Base-by-base conservation (phyloP, 2,113 vertebrate species). In the Panurus biarmicus region DNA sequence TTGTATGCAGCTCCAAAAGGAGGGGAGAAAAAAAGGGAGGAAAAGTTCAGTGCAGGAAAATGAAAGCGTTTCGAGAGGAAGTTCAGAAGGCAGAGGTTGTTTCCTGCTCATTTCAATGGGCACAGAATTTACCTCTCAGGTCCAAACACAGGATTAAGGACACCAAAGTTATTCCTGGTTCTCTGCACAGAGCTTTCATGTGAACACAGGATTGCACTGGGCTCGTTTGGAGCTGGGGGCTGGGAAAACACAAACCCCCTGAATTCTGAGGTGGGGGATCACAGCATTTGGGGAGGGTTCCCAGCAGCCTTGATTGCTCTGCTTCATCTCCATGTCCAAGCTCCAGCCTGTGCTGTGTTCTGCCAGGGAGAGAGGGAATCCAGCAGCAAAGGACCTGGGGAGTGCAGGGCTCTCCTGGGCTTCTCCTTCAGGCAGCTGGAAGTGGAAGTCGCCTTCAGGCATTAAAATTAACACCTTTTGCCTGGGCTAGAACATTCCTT, bases 381-480 rank as follows among this genome's bases (percentile, higher is more conserved):
- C 2, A 14, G 77, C 53, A 48, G 14, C 20, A 29, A 22, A 69
- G 83, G 11, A 15, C 13, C 18, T 4, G 16, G 70, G 73, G 65
- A 51, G 56, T 28, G n/a, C 58, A 29, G 65, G 51, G 56, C 57
- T 85, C 79, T 64, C 54, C 2, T 3, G 79, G 71, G 14, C 70
- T 75, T 87, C 73, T 66, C 40, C 88, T 86, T 8, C 62, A 70
- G 74, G 71, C 78, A 91, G 54, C 91, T 94, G 93, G 16, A 65
- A 77, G 56, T 69, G 75, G 71, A 93, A 94, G 61, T 89, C 0
- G 28, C 91, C 91, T 81, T 48, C 70, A 91, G 94, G 89, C 91
- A 50, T 89, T 94, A 69, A 65, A 87, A 87, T 85, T 61, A 75
- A 87, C 94, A 94, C 95, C 91, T 95, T 89, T 82, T 60, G 71